These are phyloP conservation scores for Saturnia pavonia DNA, from an alignment of 2,888 invertebrate genomes.

Conservation along the genomic window DNA sequence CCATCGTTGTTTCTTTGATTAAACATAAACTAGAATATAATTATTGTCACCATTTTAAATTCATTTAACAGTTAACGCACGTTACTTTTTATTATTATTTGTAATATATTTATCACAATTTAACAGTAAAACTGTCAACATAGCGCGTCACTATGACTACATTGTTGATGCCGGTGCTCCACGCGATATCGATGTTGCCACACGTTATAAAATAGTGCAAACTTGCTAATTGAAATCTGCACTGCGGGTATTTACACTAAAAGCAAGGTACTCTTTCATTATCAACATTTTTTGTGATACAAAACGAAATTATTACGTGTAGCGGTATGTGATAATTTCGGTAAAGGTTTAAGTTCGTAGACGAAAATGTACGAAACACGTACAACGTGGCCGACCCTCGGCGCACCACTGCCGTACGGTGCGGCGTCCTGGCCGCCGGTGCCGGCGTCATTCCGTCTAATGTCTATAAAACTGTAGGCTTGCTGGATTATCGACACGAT, in stretches of 20 bases:
- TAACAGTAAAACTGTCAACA: slow-evolving; percentile 70
- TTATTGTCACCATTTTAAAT: slow-evolving; percentile 59
- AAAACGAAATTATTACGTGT: slow-evolving; percentile 49
- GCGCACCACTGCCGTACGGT: slow-evolving; percentile 62
- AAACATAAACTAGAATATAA: slow-evolving; percentile 37
- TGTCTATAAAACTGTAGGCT: slow-evolving; percentile 49
- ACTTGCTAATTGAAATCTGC: slow-evolving; percentile 35
- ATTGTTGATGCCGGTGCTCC: slow-evolving; percentile 74
- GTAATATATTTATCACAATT: slow-evolving; percentile 35
- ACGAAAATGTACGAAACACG: slow-evolving; percentile 39
- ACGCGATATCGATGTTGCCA: slow-evolving; percentile 57
- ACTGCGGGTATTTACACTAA: slow-evolving; percentile 23
- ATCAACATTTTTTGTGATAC: slow-evolving; percentile 46
- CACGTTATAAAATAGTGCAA: slow-evolving; percentile 42
- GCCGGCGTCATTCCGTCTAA: slow-evolving; percentile 65
- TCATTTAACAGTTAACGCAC: not conserved
- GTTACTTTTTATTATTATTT: slow-evolving; percentile 20
- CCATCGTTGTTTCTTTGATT: slow-evolving; percentile 74
- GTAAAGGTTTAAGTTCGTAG: slow-evolving; percentile 29
- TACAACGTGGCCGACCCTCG: slow-evolving; percentile 51
- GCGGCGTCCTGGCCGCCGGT: slow-evolving; percentile 18
- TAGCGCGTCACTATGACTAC: slow-evolving; percentile 77
- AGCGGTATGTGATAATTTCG: slow-evolving; percentile 30
- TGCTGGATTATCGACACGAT: slow-evolving; percentile 40
- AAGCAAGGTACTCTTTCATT: slow-evolving; percentile 29